Conservation (phyloP, 2,888 invertebrate species). For the Labia minor region DNA sequence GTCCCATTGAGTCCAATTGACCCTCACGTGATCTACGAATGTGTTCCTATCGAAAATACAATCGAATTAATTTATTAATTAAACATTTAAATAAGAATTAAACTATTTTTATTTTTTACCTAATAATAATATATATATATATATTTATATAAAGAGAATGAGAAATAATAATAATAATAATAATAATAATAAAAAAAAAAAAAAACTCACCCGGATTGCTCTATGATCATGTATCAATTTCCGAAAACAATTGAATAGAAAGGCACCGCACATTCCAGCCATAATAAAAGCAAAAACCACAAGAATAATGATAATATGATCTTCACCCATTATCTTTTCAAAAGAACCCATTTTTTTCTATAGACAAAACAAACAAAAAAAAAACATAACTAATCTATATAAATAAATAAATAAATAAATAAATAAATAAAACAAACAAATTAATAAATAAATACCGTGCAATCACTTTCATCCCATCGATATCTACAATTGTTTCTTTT, state of each 20-base stretch:
- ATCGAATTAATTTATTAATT: no score
- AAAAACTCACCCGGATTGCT: slow-evolving; percentile 63
- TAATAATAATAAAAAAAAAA: slow-evolving; percentile 13
- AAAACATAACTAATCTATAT: no score
- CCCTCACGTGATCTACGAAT: slow-evolving; percentile 71
- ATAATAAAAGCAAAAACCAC: slow-evolving; percentile 78
- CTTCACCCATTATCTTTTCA: slow-evolving; percentile 35
- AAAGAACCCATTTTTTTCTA: slow-evolving; percentile 30
- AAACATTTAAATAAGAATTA: background rate
- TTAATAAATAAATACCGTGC: no score
- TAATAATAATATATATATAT: no score
- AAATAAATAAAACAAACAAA: no score
- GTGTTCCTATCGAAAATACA: slow-evolving; percentile 50
- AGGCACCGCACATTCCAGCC: slow-evolving; percentile 77
- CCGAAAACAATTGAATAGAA: slow-evolving; percentile 75
- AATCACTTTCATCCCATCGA: slow-evolving; percentile 62
- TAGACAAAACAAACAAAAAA: slow-evolving; percentile 28
- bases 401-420: no score
- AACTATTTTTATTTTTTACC: background rate
- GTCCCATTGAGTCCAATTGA: slow-evolving; percentile 56
- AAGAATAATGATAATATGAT: slow-evolving; percentile 76
- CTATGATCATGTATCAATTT: slow-evolving; percentile 79
- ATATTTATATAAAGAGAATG: slow-evolving; percentile 13
- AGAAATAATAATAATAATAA: slow-evolving; percentile 17
- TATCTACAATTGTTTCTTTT: slow-evolving; percentile 66